Evolutionary conservation across 1,140 invertebrate species (phyloP).

Genomic region (Myzus persicae): DNA sequence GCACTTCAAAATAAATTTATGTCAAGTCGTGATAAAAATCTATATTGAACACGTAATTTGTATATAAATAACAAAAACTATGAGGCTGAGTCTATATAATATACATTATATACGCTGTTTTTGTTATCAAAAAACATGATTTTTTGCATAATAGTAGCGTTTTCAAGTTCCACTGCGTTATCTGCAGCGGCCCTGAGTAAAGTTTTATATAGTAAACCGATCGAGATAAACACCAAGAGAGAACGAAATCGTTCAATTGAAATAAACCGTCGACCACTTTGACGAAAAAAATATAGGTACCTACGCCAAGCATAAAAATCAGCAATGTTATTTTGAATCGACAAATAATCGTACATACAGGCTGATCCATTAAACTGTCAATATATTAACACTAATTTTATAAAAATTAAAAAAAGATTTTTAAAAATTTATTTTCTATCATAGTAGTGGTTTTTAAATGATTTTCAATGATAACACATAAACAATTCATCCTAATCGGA

Average conservation of each 20-base stretch:
- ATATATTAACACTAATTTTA: neutral
- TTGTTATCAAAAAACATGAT: neutral
- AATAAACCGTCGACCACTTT: neutral
- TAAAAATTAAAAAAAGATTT: no score
- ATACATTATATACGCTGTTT: neutral
- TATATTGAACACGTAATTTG: neutral
- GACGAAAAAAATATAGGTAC: no score
- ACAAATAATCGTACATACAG: neutral
- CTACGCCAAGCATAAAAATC: neutral
- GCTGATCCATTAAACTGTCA: neutral
- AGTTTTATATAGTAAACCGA: neutral
- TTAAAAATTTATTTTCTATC: neutral
- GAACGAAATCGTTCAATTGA: neutral
- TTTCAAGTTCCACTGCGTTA: neutral
- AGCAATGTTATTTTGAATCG: neutral
- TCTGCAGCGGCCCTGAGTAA: neutral
- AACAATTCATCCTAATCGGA: no score
- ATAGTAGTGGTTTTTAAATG: neutral
- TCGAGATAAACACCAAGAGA: neutral
- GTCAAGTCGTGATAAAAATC: neutral
- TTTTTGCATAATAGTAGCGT: neutral
- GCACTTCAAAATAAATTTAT: neutral
- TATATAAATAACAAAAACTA: conserved; percentile 22
- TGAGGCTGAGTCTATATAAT: neutral
- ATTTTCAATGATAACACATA: no score